Evolutionary conservation across 2,888 invertebrate genomes (phyloP).

Genomic region (Latrodectus elegans): DNA sequence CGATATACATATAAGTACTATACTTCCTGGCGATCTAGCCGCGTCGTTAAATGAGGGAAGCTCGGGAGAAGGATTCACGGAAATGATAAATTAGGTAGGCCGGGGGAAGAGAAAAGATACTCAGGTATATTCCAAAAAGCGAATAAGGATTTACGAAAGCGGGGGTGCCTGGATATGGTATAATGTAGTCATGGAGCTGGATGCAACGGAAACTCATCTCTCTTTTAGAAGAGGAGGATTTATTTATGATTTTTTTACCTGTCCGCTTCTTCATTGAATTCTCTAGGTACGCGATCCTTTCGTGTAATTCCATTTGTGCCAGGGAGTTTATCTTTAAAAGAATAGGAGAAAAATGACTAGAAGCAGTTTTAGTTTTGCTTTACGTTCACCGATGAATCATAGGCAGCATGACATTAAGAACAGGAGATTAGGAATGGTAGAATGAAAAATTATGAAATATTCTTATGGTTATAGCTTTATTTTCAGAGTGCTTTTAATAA

Average conservation of each 20-base stretch:
- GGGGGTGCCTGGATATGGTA: conserved; percentile 16
- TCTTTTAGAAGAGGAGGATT: conserved; percentile 57
- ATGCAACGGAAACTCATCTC: conserved; percentile 53
- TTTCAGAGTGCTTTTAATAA: too few species aligned
- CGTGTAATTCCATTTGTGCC: too few species aligned
- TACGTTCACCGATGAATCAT: neutral
- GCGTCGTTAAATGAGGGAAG: conserved; percentile 56
- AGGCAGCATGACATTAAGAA: too few species aligned
- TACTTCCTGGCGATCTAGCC: conserved; percentile 38
- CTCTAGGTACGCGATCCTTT: neutral
- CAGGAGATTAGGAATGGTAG: too few species aligned
- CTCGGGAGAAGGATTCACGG: conserved; percentile 42
- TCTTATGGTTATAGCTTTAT: too few species aligned
- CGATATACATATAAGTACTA: conserved; percentile 36
- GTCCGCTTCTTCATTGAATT: conserved; percentile 61
- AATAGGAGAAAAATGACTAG: neutral
- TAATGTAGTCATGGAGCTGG: conserved; percentile 65
- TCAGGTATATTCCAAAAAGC: conserved; percentile 25
- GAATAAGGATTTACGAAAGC: conserved; percentile 7
- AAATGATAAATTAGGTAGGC: conserved; percentile 65
- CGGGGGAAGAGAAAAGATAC: conserved; percentile 21
- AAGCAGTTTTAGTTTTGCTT: neutral
- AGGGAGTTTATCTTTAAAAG: neutral
- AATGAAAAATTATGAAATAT: too few species aligned
- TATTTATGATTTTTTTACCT: conserved; percentile 4